Base-by-base conservation (phyloP, 1,140 invertebrate genomes). In the Nephila pilipes region DNA sequence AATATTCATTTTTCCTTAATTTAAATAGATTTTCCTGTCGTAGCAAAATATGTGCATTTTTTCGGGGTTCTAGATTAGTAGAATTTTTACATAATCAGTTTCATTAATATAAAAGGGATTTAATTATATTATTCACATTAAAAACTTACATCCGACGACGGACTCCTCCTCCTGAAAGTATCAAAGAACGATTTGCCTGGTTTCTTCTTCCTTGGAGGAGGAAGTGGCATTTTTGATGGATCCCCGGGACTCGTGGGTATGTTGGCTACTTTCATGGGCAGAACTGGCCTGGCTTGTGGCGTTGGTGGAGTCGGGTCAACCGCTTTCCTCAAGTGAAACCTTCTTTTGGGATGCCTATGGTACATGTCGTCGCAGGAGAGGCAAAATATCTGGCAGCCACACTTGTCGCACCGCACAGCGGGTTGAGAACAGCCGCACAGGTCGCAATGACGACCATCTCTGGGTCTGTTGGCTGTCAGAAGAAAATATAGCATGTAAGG, bases 321-420 rank as follows among this genome's bases (percentile, higher is more conserved):
- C 8, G 94, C 98, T 96, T 97, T 97, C 95, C 98, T 96, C 38
- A 97, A 95, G 95, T 99, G 98, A 79, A 96, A 95, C 94, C 97
- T 97, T 94, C 98, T 96, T 94, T 98, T 98, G 0, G 98, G 98
- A 95, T 99, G 98, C 94, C 98, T 96, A 95, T 99, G 98, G 95
- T 98, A 99, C 97, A 98, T 98, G 94, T 98, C 98, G 95, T 99
- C 98, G 95, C 98, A 99, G 10, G 97, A 97, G 18, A 94, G 92
- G 57, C 95, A 90, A 94, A 98, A 98, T 69, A 97, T 97, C 94
- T 97, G 97, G 12, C 97, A 96, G 29, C 96, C 96, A 95, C 98
- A 99, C 94, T 97, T 97, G 89, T 97, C 96, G 95, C 98, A 98
- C 36, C 97, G 96, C 2, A 98, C 97, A 79, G 96, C 96, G 0